phyloP scores from a whole-genome alignment of 2,797 vertebrate genomes.

The Siniperca scherzeri region DNA sequence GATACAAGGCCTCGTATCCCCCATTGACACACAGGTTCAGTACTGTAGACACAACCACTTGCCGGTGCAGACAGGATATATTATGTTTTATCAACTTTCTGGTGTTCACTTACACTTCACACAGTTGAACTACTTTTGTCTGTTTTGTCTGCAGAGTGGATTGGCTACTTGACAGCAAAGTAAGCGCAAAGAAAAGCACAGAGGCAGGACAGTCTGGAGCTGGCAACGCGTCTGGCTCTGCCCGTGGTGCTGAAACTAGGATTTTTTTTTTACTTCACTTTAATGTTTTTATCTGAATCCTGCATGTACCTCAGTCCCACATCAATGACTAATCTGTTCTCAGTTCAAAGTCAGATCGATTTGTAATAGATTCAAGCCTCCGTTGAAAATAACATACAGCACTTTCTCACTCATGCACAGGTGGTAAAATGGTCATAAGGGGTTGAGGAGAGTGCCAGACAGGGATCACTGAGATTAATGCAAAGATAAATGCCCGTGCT shows the following conservation, averaged over 20 bases:
- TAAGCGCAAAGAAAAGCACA: conserved; percentile 8
- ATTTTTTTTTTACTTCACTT: conserved; percentile 6
- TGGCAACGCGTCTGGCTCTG: conserved; percentile 26
- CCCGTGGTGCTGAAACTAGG: conserved; percentile 58
- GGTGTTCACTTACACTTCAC: conserved; percentile 10
- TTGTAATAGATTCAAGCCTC: conserved; percentile 58
- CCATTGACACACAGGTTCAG: conserved; percentile 40
- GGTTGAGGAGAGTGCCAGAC: neutral
- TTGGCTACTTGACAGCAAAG: conserved; percentile 25
- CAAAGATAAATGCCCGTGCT: conserved; percentile 69
- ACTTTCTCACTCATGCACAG: conserved; percentile 23
- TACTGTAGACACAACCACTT: conserved; percentile 30
- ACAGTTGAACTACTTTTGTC: conserved; percentile 29
- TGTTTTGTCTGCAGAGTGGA: conserved; percentile 23
- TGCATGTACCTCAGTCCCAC: conserved; percentile 4
- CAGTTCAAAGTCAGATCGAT: conserved; percentile 63
- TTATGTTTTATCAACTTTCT: conserved; percentile 39
- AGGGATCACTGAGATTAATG: conserved; percentile 40
- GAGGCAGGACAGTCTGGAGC: conserved; percentile 38
- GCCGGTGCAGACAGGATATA: conserved; percentile 37
- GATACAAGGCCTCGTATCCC: conserved; percentile 59
- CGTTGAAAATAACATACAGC: conserved; percentile 39
- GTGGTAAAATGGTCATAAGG: conserved; percentile 8
- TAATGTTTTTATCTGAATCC: conserved; percentile 6
- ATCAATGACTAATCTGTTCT: conserved; percentile 55